These are phyloP conservation scores for Neodiprion lecontei DNA, from an alignment of 1,140 invertebrate species.

Conservation along the genomic window DNA sequence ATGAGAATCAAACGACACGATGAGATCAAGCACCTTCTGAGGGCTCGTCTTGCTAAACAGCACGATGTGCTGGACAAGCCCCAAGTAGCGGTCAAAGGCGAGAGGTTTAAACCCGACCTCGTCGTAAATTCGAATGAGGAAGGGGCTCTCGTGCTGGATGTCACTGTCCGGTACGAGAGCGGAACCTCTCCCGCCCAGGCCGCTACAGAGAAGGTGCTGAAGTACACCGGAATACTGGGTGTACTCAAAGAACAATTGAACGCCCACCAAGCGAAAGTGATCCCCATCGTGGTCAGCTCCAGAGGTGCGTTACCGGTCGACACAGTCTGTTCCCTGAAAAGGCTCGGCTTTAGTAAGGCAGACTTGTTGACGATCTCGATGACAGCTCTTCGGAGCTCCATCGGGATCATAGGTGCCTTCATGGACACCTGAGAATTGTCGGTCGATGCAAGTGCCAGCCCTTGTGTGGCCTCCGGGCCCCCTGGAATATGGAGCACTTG, in stretches of 20 bases:
- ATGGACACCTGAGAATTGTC: constrained; percentile 26
- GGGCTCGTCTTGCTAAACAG: background rate
- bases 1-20: constrained; percentile 20
- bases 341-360: background rate
- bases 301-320: background rate
- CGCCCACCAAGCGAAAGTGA: background rate
- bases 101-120: background rate
- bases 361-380: background rate
- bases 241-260: constrained; percentile 12
- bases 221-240: background rate
- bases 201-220: background rate
- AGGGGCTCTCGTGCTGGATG: background rate
- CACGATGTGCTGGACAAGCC: background rate
- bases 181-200: background rate
- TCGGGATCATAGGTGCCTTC: constrained; percentile 40
- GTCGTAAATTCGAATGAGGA: background rate
- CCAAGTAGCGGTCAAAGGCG: background rate
- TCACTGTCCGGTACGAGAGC: constrained; percentile 5
- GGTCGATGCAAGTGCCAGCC: background rate
- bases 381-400: constrained; percentile 29
- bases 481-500: background rate
- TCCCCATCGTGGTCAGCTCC: background rate
- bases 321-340: background rate
- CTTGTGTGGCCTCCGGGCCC: background rate
- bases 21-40: constrained; percentile 33